A percentile compares a stretch with the other conserved stretches of the same genome.
Evolutionary conservation across 2,888 invertebrate species (phyloP).

Genomic region (Achlya flavicornis): DNA sequence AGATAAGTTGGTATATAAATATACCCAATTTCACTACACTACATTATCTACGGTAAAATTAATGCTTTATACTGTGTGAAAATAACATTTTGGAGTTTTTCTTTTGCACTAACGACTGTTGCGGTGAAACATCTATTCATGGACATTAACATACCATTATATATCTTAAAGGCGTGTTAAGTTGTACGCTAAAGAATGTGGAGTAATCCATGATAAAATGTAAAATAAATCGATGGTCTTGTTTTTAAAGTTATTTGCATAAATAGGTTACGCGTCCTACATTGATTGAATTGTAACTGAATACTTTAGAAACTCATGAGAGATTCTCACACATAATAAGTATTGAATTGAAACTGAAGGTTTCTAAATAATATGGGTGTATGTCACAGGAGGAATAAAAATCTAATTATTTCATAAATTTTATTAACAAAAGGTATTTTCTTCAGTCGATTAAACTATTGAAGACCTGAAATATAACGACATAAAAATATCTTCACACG

Average conservation of each 20-base stretch:
- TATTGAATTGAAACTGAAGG: not conserved
- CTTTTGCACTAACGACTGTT: constrained; percentile 47
- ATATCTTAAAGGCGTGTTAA: constrained; percentile 58
- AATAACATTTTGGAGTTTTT: constrained; percentile 37
- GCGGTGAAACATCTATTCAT: constrained; percentile 49
- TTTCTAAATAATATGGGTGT: no score
- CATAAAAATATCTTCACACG: constrained; percentile 30
- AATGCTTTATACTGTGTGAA: constrained; percentile 19
- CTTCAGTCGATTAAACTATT: not conserved
- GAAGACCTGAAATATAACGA: constrained; percentile 25
- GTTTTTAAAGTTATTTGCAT: constrained; percentile 47
- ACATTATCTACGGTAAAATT: constrained; percentile 10
- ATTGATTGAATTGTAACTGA: constrained; percentile 45
- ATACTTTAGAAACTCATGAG: constrained; percentile 13
- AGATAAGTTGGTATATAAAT: no score
- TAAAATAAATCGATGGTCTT: constrained; percentile 47
- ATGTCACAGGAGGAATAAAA: no score
- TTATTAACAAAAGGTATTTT: not conserved
- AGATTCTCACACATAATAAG: not conserved
- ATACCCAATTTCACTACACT: no score
- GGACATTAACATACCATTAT: constrained; percentile 67
- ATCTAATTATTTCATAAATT: no score
- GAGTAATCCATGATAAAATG: constrained; percentile 56
- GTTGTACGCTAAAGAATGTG: constrained; percentile 56
- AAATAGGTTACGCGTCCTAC: constrained; percentile 46